Evolutionary conservation across 2,113 vertebrate species (phyloP).

Genomic region (Datnioides undecimradiatus): DNA sequence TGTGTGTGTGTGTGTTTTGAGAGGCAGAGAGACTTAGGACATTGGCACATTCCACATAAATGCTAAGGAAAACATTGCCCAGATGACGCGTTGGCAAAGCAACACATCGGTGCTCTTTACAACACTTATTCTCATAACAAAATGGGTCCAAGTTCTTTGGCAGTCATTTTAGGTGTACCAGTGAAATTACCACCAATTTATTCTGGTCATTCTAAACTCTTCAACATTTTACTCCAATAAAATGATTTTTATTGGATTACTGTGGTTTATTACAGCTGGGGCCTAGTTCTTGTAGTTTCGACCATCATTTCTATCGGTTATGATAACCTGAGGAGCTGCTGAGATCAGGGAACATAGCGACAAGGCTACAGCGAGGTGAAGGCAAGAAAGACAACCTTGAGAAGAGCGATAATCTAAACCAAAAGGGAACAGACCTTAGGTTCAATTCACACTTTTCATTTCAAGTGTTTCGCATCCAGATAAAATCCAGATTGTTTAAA

Average conservation of each 20-base stretch:
- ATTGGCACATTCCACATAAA: slow-evolving; percentile 36
- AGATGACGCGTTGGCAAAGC: slow-evolving; percentile 17
- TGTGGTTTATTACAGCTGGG: background rate
- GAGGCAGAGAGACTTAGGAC: slow-evolving; percentile 1
- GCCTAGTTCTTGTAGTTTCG: background rate
- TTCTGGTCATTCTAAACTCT: background rate
- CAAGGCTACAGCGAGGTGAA: background rate
- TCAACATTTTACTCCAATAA: background rate
- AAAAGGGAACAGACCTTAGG: background rate
- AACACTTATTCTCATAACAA: slow-evolving; percentile 24
- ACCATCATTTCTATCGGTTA: background rate
- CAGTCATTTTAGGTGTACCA: slow-evolving; percentile 15
- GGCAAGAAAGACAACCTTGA: background rate
- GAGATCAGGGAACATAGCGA: background rate
- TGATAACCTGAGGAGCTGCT: background rate
- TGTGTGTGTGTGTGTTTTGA: background rate
- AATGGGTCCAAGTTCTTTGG: slow-evolving; percentile 23
- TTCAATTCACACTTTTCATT: background rate
- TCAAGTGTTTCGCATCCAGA: background rate
- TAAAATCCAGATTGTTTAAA: background rate
- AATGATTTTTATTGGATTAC: background rate
- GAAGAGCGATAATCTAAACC: background rate
- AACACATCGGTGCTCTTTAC: background rate
- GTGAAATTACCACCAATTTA: slow-evolving; percentile 1
- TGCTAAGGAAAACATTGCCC: background rate